phyloP scores from a whole-genome alignment of 2,113 vertebrate species.

The Myiagra hebetior region DNA sequence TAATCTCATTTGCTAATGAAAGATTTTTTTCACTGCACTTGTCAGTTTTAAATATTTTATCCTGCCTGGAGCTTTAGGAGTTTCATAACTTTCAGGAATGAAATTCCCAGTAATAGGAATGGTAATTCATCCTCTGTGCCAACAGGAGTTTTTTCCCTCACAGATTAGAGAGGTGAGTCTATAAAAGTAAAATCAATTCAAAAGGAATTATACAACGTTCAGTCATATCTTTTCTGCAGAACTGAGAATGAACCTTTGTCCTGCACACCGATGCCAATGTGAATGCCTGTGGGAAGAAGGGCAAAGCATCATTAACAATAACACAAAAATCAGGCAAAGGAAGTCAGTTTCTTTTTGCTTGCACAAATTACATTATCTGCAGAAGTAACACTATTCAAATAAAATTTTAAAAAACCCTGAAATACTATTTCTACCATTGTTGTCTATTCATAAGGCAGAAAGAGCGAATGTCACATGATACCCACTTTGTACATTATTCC shows the following conservation, averaged over 20 bases:
- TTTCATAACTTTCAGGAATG: neutral
- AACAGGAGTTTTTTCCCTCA: neutral
- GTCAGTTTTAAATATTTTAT: neutral
- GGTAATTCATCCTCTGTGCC: neutral
- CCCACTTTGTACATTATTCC: neutral
- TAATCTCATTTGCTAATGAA: neutral
- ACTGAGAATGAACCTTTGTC: neutral
- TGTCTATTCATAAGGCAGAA: neutral
- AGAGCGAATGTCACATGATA: neutral
- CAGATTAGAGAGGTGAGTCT: neutral
- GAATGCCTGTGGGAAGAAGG: neutral
- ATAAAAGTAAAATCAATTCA: constrained; percentile 28
- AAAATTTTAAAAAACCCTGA: neutral
- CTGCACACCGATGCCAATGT: rapidly evolving
- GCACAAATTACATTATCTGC: neutral
- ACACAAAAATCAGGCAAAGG: neutral
- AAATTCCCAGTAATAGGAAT: neutral
- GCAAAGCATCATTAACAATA: neutral
- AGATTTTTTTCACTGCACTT: neutral
- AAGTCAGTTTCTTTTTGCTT: neutral
- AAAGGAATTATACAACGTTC: neutral
- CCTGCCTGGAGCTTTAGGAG: neutral
- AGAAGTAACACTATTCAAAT: neutral
- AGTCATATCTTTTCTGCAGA: neutral
- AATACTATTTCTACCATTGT: neutral